Evolutionary conservation across 2,888 invertebrate genomes (phyloP).

Genomic region (Leucophora obtusa): DNA sequence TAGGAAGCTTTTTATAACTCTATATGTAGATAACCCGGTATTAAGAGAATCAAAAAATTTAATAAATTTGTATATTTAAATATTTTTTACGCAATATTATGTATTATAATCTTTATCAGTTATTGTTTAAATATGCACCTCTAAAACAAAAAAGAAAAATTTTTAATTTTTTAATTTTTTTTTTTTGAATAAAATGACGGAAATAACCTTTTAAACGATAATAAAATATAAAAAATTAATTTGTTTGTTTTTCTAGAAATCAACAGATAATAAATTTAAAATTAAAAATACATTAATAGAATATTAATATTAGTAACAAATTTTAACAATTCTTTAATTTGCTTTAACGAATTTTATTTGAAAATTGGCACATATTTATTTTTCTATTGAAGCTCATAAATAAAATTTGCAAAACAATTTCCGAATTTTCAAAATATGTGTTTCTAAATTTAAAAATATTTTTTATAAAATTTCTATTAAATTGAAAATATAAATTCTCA

Average conservation of each 20-base stretch:
- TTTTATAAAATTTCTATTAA: no score
- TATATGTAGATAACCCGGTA: neutral
- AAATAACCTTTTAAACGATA: constrained; percentile 18
- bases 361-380: no score
- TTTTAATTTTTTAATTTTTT: neutral
- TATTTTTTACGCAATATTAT: neutral
- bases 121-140: neutral
- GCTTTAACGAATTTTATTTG: no score
- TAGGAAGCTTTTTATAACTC: neutral
- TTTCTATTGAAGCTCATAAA: no score
- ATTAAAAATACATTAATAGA: neutral
- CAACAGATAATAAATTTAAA: neutral
- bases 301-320: no score
- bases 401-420: no score
- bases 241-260: neutral
- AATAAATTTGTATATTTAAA: neutral
- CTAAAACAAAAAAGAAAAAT: neutral
- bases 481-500: no score
- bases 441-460: no score
- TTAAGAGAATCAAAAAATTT: neutral
- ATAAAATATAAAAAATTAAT: neutral
- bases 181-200: constrained; percentile 4
- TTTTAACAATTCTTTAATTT: no score
- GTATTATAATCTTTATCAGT: constrained; percentile 5
- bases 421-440: no score